Conservation (phyloP, 2,797 vertebrate species). For the Pelochelys cantorii region DNA sequence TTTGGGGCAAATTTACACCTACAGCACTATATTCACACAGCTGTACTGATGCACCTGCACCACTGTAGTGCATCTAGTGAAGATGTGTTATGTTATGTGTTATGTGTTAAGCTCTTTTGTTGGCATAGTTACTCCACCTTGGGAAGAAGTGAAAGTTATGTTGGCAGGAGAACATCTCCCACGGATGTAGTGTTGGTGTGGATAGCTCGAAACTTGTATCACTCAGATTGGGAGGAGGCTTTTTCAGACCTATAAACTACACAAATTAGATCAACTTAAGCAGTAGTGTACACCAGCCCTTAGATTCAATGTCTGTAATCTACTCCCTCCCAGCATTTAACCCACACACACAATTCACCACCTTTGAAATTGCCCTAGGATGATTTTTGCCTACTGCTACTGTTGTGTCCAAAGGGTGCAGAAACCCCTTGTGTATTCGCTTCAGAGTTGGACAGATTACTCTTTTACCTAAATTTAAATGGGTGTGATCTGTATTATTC, state of each 20-base stretch:
- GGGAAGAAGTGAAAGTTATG: no score
- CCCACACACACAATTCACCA: neutral
- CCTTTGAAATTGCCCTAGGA: neutral
- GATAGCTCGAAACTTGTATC: no score
- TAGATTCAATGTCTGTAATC: neutral
- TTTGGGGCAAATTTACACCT: neutral
- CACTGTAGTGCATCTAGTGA: neutral
- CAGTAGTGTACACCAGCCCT: no score
- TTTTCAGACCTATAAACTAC: no score
- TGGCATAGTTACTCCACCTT: no score
- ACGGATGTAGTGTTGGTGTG: no score
- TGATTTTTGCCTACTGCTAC: neutral
- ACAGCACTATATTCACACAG: no score
- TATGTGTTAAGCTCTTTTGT: no score
- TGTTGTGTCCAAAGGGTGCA: neutral
- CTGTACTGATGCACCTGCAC: no score
- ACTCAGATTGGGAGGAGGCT: no score
- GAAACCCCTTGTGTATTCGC: neutral
- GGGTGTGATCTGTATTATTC: neutral
- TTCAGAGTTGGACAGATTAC: neutral
- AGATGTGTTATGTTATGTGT: rapidly evolving
- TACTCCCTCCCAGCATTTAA: neutral
- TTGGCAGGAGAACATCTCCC: no score
- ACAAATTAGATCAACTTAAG: no score
- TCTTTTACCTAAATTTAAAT: neutral